Percentiles rank a stretch among this genome's conserved stretches.
These are phyloP conservation scores for Aphrophora alni DNA, from an alignment of 2,888 invertebrate species.

Conservation along the genomic window DNA sequence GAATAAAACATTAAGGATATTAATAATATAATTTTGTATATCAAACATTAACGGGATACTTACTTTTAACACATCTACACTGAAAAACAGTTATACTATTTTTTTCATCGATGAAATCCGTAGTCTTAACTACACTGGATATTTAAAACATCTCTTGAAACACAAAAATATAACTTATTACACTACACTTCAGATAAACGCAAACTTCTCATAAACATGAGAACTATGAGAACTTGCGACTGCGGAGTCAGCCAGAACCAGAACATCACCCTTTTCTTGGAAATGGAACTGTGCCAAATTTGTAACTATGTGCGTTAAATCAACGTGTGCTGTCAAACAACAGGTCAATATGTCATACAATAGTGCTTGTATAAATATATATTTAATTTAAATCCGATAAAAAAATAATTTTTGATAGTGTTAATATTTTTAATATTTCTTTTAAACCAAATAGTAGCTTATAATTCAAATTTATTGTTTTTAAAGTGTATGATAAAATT, in stretches of 20 bases:
- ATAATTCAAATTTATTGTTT: no score
- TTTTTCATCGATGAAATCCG: background rate
- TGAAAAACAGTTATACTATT: background rate
- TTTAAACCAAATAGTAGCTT: no score
- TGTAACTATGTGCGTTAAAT: background rate
- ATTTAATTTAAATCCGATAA: no score
- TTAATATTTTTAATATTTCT: no score
- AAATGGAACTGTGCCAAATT: slow-evolving; percentile 3
- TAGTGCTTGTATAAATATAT: no score
- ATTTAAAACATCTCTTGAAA: background rate
- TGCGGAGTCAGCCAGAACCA: background rate
- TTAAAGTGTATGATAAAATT: no score
- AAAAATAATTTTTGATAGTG: no score
- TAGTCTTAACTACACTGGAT: background rate
- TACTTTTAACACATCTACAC: slow-evolving; percentile 3
- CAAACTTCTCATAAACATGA: background rate
- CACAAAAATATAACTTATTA: background rate
- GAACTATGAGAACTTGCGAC: background rate
- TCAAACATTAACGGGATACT: no score
- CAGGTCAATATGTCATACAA: no score
- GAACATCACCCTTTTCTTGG: background rate
- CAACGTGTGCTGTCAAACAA: background rate
- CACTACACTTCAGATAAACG: background rate
- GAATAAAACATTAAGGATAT: no score
- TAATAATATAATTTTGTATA: no score